Evolutionary conservation across 2,888 invertebrate species (phyloP).

Genomic region (Microdon myrmicae): DNA sequence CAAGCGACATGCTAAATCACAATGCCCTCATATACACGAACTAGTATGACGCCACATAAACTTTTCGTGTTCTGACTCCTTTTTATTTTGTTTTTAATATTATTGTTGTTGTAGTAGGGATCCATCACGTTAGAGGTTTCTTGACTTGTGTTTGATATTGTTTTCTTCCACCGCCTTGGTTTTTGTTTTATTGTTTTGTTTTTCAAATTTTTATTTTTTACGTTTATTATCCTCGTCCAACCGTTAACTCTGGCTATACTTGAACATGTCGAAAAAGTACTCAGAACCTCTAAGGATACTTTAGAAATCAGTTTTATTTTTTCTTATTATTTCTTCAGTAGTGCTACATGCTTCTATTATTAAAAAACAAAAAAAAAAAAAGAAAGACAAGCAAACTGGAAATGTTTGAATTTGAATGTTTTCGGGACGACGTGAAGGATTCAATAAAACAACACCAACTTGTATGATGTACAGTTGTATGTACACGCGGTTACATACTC

Average conservation of each 20-base stretch:
- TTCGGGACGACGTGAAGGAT: slow-evolving; percentile 41
- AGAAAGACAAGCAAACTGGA: too few species aligned
- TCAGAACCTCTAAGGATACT: slow-evolving; percentile 43
- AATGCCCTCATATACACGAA: slow-evolving; percentile 17
- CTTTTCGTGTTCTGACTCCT: slow-evolving; percentile 30
- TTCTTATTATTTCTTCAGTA: slow-evolving; percentile 14
- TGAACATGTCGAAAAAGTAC: slow-evolving; percentile 47
- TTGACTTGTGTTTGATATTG: slow-evolving; percentile 34
- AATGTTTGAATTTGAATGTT: slow-evolving; percentile 44
- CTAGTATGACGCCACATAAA: slow-evolving; percentile 9
- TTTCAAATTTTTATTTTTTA: too few species aligned
- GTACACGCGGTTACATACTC: slow-evolving; percentile 14
- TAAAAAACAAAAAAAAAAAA: too few species aligned
- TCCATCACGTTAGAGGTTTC: slow-evolving; percentile 37
- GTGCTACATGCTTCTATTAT: slow-evolving; percentile 35
- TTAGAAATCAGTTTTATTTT: background rate
- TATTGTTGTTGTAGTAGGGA: slow-evolving; percentile 8
- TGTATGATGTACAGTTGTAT: background rate
- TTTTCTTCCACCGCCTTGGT: too few species aligned
- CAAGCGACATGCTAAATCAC: slow-evolving; percentile 44
- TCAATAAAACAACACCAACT: slow-evolving; percentile 33
- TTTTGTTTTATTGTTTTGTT: slow-evolving; percentile 14
- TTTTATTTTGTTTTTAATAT: slow-evolving; percentile 9
- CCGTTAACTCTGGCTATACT: slow-evolving; percentile 27
- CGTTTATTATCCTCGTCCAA: slow-evolving; percentile 11